Evolutionary conservation across 2,888 invertebrate genomes (phyloP), one percentile per base, ranked within the genome.

Genomic region (Cephus pulcher): DNA sequence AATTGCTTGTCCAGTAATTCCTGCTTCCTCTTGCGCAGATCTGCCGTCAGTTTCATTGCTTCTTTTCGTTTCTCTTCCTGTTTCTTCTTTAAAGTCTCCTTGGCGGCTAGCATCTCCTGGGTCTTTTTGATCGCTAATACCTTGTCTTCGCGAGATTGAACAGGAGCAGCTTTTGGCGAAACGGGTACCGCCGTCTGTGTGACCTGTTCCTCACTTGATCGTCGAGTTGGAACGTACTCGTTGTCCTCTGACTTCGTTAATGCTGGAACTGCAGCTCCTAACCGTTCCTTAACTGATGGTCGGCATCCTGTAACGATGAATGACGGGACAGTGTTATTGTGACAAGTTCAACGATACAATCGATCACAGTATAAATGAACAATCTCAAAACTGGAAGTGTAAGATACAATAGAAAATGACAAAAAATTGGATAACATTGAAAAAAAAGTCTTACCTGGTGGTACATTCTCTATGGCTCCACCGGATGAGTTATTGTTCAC

Each of bases 1-100:
- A 98, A 92, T 90, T 98, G 97, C 81, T 96, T 97, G 82, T 97
- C 95, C n/a, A 98, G 91, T 80, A 98, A 90, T 82, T 96, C 96
- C 86, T 97, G 97, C 82, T 97, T 97, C 0, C 97, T 93, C 88
- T 97, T 96, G 78, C 96, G 95, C 86, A 98, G 92, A 87, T 97
- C 96, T 84, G 95, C 95, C 0, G 96, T 96, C 75, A 97, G 93
- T 88, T 96, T 96, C 56, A 95, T 90, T 2, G 95, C 95, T 82
- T 96, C 95, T 86, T 96, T 95, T 79, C 95, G 94, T 85, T 95
- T 95, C 83, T 96, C 95, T 86, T 96, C 95, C 84, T 95, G 95
- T 80, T 95, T 95, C 87, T 95, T 95, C 84, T 95, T 95, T 75
- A 95, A 92, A 73, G 94, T 94, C 82, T 95, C 95, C 85, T 94